Base-by-base conservation (phyloP, 2,888 invertebrate species). In the Taphrorychus bicolor region DNA sequence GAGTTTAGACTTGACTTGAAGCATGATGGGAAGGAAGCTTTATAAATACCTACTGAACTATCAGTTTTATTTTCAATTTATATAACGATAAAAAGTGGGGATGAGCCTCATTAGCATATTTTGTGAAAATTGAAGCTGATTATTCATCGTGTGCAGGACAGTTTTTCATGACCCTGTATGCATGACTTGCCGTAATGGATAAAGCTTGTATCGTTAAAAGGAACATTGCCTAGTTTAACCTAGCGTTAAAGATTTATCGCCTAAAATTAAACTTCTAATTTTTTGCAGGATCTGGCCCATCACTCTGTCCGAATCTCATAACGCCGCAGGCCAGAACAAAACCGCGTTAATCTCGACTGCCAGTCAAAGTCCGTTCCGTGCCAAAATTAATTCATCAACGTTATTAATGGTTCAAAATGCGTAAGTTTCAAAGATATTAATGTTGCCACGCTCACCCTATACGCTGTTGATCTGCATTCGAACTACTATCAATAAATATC, bases 321-420 rank as follows among this genome's bases (percentile, higher is more conserved):
- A 52, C 53, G 40, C 18, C 40, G 61, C 53, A 52, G 52, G 53
- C 42, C 54, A 41, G 22, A 61, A 53, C 53, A 61, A 22, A 42
- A 61, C 61, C 61, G 23, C 52, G 51, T 5, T 61, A 61, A 61
- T 61, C 61, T 41, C 61, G 61, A 18, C 53, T 59, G 61, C 61
- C 61, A 52, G 61, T 61, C 61, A 61, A 61, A 52, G 61, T 61
- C 61, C 53, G 61, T 42, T 56, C 23, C 9, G 52, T 7, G 14
- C 61, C 51, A 42, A 53, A 19, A 53, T 61, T 61, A 61, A 61
- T 61, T 61, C 42, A 61, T 61, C 61, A 61, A 19, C 53, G 41
- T 61, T 61, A 61, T 61, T 61, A 61, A 61, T 61, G 61, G 53
- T 42, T 42, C 17, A 51, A 21, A 61, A 61, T 61, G 48, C 41